Percentiles rank a stretch among this genome's conserved stretches.
Conservation (phyloP, 1,140 invertebrate genomes). For the Agraylea sexmaculata region DNA sequence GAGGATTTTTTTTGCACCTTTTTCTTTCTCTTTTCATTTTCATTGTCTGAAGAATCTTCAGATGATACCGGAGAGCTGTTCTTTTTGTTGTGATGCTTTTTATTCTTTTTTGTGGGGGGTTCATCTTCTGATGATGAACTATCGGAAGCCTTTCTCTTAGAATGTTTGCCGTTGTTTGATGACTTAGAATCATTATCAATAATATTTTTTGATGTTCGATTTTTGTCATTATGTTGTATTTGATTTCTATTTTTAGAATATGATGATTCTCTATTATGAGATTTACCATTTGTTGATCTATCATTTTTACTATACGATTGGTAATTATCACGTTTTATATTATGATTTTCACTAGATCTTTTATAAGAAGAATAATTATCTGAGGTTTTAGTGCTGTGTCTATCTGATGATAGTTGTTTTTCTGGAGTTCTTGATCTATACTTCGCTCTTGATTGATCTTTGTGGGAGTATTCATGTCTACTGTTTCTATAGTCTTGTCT, state of each 20-base stretch:
- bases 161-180: conserved; percentile 7
- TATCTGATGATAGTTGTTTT: conserved; percentile 5
- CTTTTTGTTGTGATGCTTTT: conserved; percentile 5
- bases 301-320: conserved; percentile 2
- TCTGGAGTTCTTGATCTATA: conserved; percentile 5
- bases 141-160: too few species aligned
- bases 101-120: conserved; percentile 8
- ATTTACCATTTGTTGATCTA: not conserved
- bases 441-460: too few species aligned
- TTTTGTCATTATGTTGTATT: too few species aligned
- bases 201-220: not conserved
- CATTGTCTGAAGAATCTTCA: too few species aligned
- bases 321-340: conserved; percentile 3
- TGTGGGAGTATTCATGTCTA: too few species aligned
- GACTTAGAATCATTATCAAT: conserved; percentile 1
- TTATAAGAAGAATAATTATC: not conserved
- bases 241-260: conserved; percentile 4
- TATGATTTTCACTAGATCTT: conserved; percentile 2
- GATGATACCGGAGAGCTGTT: too few species aligned
- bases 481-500: too few species aligned
- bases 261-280: not conserved
- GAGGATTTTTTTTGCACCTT: conserved; percentile 11
- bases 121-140: too few species aligned
- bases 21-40: conserved; percentile 13
- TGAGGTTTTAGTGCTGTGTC: not conserved